These are phyloP conservation scores for Heliocidaris erythrogramma DNA, from an alignment of 35 echinoderm and acorn worm species.

Conservation along the genomic window DNA sequence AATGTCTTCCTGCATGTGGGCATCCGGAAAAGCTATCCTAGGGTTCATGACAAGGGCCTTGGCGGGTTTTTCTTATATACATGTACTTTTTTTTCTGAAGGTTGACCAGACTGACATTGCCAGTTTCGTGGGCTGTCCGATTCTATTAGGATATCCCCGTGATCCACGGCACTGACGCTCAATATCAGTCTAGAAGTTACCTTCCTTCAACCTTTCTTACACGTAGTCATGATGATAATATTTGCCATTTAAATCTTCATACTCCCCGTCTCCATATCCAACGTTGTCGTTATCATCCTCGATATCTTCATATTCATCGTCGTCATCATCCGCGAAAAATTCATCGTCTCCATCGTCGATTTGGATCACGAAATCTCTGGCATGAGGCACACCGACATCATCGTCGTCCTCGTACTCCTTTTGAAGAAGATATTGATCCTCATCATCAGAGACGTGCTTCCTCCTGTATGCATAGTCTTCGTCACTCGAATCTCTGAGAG, in stretches of 20 bases:
- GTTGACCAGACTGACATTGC: too few relatives aligned
- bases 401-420: background rate
- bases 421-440: background rate
- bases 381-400: background rate
- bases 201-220: background rate
- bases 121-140: too few relatives aligned
- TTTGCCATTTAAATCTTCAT: background rate
- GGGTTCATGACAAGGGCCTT: too few relatives aligned
- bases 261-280: background rate
- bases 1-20: too few relatives aligned
- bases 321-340: background rate
- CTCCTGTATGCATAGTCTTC: conserved; percentile 9
- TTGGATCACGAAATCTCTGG: background rate
- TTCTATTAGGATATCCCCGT: too few relatives aligned
- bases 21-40: too few relatives aligned
- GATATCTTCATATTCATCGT: conserved; percentile 6
- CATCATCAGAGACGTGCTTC: conserved; percentile 3
- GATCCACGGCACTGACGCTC: too few relatives aligned
- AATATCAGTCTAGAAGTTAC: too few relatives aligned
- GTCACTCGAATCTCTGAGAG: conserved; percentile 47
- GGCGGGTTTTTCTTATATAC: too few relatives aligned
- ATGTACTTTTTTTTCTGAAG: too few relatives aligned
- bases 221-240: background rate
- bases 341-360: background rate
- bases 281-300: background rate